These are phyloP conservation scores for Palythoa grandis DNA, from an alignment of 92 coral and sea anemone species.

Conservation along the genomic window DNA sequence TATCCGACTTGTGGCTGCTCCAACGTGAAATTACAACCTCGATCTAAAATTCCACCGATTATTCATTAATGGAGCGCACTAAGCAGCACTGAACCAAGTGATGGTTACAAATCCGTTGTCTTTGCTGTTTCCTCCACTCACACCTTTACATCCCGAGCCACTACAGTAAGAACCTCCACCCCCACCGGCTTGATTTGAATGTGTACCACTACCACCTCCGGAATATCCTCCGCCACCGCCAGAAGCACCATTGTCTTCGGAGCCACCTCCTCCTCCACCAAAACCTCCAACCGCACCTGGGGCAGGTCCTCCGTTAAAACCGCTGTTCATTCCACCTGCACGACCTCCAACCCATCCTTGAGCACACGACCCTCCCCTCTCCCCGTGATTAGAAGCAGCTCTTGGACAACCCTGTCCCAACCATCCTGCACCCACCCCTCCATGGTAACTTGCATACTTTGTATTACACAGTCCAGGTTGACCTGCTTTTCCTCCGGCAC, in stretches of 20 bases:
- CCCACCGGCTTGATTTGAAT: conserved; percentile 66
- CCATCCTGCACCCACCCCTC: conserved; percentile 89
- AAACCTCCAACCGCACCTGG: conserved; percentile 87
- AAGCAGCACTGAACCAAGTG: too few relatives aligned
- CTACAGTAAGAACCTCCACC: conserved; percentile 46
- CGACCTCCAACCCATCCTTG: conserved; percentile 76
- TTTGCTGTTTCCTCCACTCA: background rate
- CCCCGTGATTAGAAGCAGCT: conserved; percentile 42
- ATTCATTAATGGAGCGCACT: too few relatives aligned
- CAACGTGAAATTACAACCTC: too few relatives aligned
- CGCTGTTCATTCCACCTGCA: conserved; percentile 77
- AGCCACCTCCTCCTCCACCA: conserved; percentile 80
- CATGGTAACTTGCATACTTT: conserved; percentile 52
- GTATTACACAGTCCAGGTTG: conserved; percentile 71
- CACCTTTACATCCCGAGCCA: background rate
- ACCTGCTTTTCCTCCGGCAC: conserved; percentile 66
- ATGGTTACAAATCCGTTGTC: too few relatives aligned
- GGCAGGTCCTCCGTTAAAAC: conserved; percentile 72
- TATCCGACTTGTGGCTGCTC: too few relatives aligned
- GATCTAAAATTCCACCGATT: too few relatives aligned
- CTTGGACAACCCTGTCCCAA: conserved; percentile 61
- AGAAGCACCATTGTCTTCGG: conserved; percentile 77
- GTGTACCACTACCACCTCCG: conserved; percentile 76
- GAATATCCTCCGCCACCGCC: conserved; percentile 83
- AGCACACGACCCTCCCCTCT: conserved; percentile 68